Percentiles rank a stretch among this genome's conserved stretches.
phyloP scores from a whole-genome alignment of 2,797 vertebrate genomes.

The Chanos chanos region DNA sequence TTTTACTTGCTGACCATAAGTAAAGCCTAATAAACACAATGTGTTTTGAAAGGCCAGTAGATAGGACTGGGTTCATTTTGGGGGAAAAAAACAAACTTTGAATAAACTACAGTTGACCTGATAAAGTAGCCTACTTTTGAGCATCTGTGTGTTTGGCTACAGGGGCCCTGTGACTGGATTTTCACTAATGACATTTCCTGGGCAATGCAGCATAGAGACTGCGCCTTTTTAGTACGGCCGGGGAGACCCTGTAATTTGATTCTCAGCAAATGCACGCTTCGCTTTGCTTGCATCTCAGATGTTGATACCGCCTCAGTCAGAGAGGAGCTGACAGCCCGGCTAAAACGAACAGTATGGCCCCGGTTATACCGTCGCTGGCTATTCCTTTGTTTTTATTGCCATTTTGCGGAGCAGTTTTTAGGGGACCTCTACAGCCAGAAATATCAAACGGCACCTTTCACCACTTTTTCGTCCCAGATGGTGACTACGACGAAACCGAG shows the following conservation, averaged over 20 bases:
- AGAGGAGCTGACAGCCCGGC: background rate
- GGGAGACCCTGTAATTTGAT: background rate
- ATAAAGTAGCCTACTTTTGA: too few species aligned
- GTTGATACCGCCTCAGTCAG: background rate
- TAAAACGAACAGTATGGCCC: constrained; percentile 64
- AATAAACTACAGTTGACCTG: too few species aligned
- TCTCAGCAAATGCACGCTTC: constrained; percentile 12
- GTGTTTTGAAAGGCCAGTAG: too few species aligned
- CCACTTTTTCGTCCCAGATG: constrained; percentile 95
- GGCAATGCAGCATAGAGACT: background rate
- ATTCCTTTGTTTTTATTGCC: constrained; percentile 54
- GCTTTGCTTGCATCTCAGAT: constrained; percentile 12
- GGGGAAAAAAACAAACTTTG: too few species aligned
- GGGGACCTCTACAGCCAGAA: constrained; percentile 87
- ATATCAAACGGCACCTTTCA: constrained; percentile 95
- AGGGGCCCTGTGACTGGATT: too few species aligned
- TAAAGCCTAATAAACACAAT: too few species aligned
- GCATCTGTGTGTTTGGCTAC: too few species aligned
- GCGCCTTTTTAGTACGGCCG: background rate
- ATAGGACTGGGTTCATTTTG: too few species aligned
- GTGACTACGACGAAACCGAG: constrained; percentile 91
- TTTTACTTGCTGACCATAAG: too few species aligned
- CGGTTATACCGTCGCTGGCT: constrained; percentile 67
- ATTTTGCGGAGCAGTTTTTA: constrained; percentile 69
- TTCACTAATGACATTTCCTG: too few species aligned